Conservation (phyloP, 2,113 vertebrate genomes). For the Oryzias javanicus region DNA sequence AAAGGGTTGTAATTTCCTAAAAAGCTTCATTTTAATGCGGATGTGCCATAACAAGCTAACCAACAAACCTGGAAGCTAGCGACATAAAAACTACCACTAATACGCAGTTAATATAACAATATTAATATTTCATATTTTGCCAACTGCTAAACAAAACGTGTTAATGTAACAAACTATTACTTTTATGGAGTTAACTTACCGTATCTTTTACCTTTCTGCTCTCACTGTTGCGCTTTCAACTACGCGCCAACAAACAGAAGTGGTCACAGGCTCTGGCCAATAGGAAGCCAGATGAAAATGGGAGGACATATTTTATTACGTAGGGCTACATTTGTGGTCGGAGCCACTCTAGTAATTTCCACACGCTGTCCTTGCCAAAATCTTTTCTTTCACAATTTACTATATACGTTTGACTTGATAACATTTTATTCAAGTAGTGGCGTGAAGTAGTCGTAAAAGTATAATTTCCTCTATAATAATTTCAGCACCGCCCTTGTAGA, state of each 20-base stretch:
- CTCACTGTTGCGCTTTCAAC: constrained; percentile 19
- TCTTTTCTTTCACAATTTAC: not conserved
- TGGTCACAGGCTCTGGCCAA: constrained; percentile 40
- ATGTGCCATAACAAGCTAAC: too few species aligned
- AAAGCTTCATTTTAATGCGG: too few species aligned
- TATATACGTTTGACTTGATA: accelerated
- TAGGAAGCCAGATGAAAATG: constrained; percentile 22
- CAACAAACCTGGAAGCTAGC: too few species aligned
- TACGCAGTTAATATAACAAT: too few species aligned
- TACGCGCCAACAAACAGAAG: constrained; percentile 57
- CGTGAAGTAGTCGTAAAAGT: not conserved
- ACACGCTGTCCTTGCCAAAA: not conserved
- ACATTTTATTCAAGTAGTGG: accelerated
- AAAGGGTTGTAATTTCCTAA: too few species aligned
- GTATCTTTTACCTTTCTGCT: not conserved
- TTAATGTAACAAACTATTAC: too few species aligned
- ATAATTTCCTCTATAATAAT: accelerated
- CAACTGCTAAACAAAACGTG: too few species aligned
- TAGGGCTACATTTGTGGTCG: accelerated
- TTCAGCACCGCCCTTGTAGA: constrained; percentile 28
- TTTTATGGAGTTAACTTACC: constrained; percentile 19
- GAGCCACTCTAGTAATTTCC: not conserved
- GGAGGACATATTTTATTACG: not conserved
- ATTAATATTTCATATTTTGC: too few species aligned
- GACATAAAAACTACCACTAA: too few species aligned